A percentile compares a stretch with the other conserved stretches of the same genome.
Conservation (phyloP, 2,797 vertebrate genomes). For the Saguinus oedipus region DNA sequence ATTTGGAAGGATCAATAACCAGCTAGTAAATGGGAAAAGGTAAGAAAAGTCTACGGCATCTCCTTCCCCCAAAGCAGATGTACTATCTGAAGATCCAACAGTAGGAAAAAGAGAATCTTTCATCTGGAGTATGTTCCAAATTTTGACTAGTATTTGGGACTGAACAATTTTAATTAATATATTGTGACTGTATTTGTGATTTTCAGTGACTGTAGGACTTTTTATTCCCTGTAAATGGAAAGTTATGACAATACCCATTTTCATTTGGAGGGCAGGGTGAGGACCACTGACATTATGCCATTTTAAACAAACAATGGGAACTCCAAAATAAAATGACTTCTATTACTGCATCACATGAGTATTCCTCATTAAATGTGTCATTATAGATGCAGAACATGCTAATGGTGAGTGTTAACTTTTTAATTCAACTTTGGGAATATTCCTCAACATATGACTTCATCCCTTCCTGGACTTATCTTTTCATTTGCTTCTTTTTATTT, state of each 20-base stretch:
- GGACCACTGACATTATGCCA: background rate
- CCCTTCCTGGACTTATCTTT: background rate
- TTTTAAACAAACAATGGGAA: background rate
- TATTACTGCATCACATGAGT: background rate
- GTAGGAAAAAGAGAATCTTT: background rate
- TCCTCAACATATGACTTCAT: background rate
- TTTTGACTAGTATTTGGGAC: background rate
- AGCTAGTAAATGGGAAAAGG: background rate
- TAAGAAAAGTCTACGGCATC: background rate
- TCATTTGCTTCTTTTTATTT: slow-evolving; percentile 35
- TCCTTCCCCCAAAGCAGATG: background rate
- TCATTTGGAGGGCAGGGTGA: background rate
- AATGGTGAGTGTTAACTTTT: background rate
- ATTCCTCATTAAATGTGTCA: background rate
- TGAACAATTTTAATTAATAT: background rate
- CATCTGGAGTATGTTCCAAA: background rate
- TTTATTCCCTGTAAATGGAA: background rate
- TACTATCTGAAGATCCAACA: background rate
- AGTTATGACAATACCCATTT: background rate
- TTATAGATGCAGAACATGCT: background rate
- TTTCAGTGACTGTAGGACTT: background rate
- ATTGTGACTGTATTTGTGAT: background rate
- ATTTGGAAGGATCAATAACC: background rate
- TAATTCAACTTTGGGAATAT: background rate
- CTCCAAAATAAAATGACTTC: background rate